Conservation (phyloP, 2,113 vertebrate genomes). For the Ailurus styani region DNA sequence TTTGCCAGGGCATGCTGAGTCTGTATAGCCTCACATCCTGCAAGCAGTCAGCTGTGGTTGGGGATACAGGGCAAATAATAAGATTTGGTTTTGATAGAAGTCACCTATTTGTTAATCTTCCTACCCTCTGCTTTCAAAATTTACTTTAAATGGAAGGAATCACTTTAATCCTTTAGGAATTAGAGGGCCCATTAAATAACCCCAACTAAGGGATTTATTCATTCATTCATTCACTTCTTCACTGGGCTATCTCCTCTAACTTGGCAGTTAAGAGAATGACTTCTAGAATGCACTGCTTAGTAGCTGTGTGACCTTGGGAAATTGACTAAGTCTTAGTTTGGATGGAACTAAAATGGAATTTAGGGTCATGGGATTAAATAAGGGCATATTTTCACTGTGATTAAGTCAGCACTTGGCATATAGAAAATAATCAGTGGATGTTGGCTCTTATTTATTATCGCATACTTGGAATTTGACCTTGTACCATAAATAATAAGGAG, state of each 20-base stretch:
- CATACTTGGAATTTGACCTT: background rate
- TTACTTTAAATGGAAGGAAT: background rate
- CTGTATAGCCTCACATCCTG: background rate
- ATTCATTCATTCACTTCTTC: background rate
- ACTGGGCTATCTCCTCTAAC: background rate
- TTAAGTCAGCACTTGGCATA: background rate
- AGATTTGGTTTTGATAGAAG: slow-evolving; percentile 11
- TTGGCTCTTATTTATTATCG: background rate
- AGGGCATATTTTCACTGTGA: background rate
- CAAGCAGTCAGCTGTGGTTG: background rate
- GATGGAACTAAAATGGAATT: background rate
- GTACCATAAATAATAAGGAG: background rate
- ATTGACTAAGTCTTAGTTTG: background rate
- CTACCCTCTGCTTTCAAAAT: background rate
- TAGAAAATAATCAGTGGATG: background rate
- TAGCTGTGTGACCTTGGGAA: background rate
- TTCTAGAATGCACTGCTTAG: background rate
- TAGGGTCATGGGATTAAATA: background rate
- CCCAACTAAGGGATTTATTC: background rate
- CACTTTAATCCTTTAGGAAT: background rate
- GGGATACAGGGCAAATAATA: background rate
- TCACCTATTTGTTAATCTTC: background rate
- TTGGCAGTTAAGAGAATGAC: background rate
- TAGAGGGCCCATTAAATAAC: background rate
- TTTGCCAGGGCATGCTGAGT: background rate